Percentiles rank a stretch among this genome's conserved stretches.
Conservation (phyloP, 1,140 invertebrate genomes). For the Sipha flava region DNA sequence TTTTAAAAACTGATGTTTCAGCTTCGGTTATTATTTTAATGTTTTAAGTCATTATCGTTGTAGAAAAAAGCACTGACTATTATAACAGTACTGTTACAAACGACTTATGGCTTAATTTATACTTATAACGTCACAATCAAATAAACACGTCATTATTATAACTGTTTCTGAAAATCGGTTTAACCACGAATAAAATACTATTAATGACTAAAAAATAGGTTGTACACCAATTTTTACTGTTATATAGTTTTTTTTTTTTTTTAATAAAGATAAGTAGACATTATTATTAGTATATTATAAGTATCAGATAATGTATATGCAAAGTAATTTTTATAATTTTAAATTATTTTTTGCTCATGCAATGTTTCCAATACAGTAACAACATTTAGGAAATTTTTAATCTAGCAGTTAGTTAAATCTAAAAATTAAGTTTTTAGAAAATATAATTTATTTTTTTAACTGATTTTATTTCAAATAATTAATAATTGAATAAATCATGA, state of each 20-base stretch:
- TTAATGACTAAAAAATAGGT: no score
- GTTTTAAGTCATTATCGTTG: neutral
- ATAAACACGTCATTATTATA: neutral
- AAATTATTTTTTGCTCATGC: no score
- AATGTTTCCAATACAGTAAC: no score
- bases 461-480: neutral
- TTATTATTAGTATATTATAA: no score
- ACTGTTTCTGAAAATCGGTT: neutral
- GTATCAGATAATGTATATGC: neutral
- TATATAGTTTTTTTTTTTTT: no score
- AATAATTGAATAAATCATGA: neutral
- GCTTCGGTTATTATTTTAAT: no score
- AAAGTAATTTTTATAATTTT: no score
- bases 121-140: neutral
- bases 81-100: neutral
- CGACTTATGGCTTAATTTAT: neutral
- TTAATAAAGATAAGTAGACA: no score
- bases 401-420: neutral
- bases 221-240: no score
- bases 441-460: neutral
- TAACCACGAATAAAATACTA: neutral
- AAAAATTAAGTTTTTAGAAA: no score
- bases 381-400: no score
- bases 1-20: no score
- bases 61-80: neutral